phyloP scores from a whole-genome alignment of 2,797 vertebrate genomes.

The Luscinia megarhynchos region DNA sequence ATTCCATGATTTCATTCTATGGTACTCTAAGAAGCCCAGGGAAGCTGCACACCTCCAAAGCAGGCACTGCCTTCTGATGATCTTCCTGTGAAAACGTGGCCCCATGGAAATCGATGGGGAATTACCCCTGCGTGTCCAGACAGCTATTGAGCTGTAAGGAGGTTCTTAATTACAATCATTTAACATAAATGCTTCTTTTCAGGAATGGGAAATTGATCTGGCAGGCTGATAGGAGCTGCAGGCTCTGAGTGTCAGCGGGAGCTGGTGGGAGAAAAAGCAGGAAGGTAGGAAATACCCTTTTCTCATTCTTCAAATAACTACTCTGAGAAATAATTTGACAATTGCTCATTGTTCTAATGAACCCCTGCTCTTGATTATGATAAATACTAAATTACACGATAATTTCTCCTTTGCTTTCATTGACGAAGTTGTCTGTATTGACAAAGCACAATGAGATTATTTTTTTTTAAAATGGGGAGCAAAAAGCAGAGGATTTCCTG shows the following conservation, averaged over 20 bases:
- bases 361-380: slow-evolving; percentile 25
- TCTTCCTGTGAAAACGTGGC: background rate
- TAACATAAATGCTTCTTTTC: slow-evolving; percentile 31
- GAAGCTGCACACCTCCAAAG: background rate
- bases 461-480: background rate
- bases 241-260: background rate
- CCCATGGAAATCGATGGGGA: background rate
- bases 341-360: slow-evolving; percentile 46
- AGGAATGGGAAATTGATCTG: slow-evolving; percentile 31
- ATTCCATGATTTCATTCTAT: background rate
- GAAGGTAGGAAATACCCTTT: slow-evolving; percentile 31
- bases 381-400: slow-evolving; percentile 37
- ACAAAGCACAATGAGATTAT: background rate
- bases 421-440: slow-evolving; percentile 27
- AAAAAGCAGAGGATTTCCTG: slow-evolving; percentile 54
- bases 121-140: background rate
- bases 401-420: slow-evolving; percentile 23
- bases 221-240: slow-evolving; percentile 6
- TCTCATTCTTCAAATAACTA: slow-evolving; percentile 22
- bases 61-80: background rate
- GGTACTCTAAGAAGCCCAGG: background rate
- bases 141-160: background rate
- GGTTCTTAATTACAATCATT: slow-evolving; percentile 31
- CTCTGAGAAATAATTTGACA: slow-evolving; percentile 23
- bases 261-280: background rate